A percentile compares a stretch with the other conserved stretches of the same genome.
Conservation (phyloP, 2,113 vertebrate species). For the Panurus biarmicus region DNA sequence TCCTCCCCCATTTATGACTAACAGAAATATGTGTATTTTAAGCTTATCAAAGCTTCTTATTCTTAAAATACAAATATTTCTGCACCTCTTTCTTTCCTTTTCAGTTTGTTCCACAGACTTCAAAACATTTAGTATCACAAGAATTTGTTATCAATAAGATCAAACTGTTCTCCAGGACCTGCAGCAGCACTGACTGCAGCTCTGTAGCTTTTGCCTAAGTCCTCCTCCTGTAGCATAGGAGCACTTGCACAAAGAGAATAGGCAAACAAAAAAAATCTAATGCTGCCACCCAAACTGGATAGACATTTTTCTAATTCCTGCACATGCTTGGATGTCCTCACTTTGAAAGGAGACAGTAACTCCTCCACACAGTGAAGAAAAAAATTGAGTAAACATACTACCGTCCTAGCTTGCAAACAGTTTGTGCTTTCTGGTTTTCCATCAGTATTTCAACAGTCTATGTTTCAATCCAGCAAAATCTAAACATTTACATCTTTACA, state of each 20-base stretch:
- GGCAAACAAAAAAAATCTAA: neutral
- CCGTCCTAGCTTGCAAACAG: neutral
- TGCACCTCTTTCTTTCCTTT: neutral
- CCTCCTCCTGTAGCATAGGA: too few relatives aligned
- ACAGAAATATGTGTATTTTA: neutral
- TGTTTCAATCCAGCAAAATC: neutral
- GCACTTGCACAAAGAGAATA: neutral
- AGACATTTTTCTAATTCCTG: neutral
- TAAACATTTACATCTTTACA: conserved; percentile 38
- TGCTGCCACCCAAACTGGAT: neutral
- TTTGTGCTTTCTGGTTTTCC: neutral
- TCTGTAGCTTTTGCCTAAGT: neutral
- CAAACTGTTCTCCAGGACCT: neutral
- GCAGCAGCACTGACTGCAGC: neutral
- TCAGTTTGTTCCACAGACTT: neutral
- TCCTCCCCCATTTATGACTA: neutral
- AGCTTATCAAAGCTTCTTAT: neutral
- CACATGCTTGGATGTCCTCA: neutral
- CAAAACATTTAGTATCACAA: neutral
- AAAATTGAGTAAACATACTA: neutral
- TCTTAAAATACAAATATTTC: too few relatives aligned
- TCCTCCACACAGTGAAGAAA: neutral
- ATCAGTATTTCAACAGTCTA: neutral
- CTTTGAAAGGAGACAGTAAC: neutral
- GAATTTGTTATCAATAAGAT: neutral